Evolutionary conservation across 2,797 vertebrate genomes (phyloP).

Genomic region (Crenichthys baileyi): DNA sequence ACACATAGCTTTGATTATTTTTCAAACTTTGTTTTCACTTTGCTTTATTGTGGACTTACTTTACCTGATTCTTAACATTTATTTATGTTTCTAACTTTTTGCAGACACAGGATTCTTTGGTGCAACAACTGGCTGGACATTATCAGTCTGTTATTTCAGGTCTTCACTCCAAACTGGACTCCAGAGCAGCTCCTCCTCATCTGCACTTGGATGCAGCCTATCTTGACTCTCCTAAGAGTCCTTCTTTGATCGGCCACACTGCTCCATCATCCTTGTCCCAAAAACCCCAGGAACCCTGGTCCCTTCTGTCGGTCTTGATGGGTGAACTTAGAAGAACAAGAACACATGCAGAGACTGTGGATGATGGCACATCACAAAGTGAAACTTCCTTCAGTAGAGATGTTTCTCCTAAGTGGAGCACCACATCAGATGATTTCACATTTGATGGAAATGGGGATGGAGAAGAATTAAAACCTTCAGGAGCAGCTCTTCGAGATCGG

Average conservation of each 20-base stretch:
- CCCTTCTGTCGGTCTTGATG: constrained; percentile 51
- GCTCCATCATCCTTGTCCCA: constrained; percentile 20
- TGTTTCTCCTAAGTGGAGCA: neutral
- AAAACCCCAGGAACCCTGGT: constrained; percentile 47
- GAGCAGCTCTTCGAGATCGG: neutral
- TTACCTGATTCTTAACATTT: neutral
- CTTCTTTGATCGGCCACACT: constrained; percentile 10
- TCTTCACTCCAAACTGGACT: constrained; percentile 78
- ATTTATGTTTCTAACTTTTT: constrained; percentile 14
- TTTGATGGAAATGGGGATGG: constrained; percentile 23
- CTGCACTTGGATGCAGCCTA: constrained; percentile 55
- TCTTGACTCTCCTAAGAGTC: constrained; percentile 34
- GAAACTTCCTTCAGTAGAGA: constrained; percentile 13
- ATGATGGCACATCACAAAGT: constrained; percentile 7
- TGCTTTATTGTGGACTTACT: neutral
- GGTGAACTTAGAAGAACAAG: constrained; percentile 47
- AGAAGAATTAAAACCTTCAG: constrained; percentile 28
- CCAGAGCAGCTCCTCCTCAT: constrained; percentile 63
- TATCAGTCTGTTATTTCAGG: constrained; percentile 76
- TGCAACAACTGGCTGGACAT: constrained; percentile 77
- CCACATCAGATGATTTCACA: constrained; percentile 38
- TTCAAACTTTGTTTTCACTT: too few relatives aligned
- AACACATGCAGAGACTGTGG: constrained; percentile 10
- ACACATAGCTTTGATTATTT: too few relatives aligned
- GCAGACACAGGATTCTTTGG: constrained; percentile 71